A percentile compares a stretch with the other conserved stretches of the same genome.
Evolutionary conservation across 2,888 invertebrate genomes (phyloP).

Genomic region (Diachrysia chrysitis): DNA sequence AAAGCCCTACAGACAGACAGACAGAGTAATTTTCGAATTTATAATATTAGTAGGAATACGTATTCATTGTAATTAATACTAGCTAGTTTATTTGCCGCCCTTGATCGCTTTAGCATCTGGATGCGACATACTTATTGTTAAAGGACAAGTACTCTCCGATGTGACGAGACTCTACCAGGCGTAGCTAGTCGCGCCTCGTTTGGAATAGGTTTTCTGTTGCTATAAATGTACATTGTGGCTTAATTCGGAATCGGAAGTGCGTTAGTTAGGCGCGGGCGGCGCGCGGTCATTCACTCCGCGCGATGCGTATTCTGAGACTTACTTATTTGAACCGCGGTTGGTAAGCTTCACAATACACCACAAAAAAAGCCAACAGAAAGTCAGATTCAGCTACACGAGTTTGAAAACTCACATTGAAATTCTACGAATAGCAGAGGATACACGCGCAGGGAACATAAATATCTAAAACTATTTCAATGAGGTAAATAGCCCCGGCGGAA

Average conservation of each 20-base stretch:
- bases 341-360: background rate
- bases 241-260: slow-evolving; percentile 29
- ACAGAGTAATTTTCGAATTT: too few relatives aligned
- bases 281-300: slow-evolving; percentile 52
- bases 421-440: background rate
- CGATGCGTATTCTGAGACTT: slow-evolving; percentile 34
- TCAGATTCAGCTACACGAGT: too few relatives aligned
- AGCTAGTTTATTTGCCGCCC: too few relatives aligned
- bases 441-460: background rate
- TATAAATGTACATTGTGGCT: background rate
- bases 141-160: background rate
- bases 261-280: slow-evolving; percentile 15
- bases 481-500: background rate
- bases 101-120: too few relatives aligned
- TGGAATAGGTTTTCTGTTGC: background rate
- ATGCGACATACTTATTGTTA: background rate
- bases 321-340: slow-evolving; percentile 11
- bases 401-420: background rate
- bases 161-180: background rate
- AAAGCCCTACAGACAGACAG: too few relatives aligned
- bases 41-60: too few relatives aligned
- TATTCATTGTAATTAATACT: too few relatives aligned
- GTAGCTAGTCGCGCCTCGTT: background rate
- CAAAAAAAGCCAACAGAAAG: too few relatives aligned
- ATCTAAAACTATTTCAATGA: too few relatives aligned